Evolutionary conservation across 2,797 vertebrate species (phyloP).

Genomic region (Coreius guichenoti): DNA sequence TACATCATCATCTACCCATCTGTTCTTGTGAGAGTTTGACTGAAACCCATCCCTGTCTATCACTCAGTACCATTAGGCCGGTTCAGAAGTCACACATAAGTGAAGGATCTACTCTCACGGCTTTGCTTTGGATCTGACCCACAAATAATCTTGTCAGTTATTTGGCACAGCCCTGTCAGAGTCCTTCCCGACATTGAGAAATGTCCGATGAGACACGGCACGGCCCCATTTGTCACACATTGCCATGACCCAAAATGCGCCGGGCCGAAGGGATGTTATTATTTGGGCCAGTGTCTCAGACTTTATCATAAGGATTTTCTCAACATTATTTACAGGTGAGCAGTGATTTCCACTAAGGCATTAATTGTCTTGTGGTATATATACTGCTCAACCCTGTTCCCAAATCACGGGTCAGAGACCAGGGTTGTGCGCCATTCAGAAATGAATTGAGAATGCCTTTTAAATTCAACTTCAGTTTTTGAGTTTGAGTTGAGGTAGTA

Average conservation of each 20-base stretch:
- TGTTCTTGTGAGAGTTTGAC: neutral
- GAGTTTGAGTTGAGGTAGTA: neutral
- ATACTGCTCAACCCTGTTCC: too few species aligned
- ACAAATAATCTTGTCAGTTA: constrained; percentile 59
- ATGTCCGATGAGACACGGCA: constrained; percentile 40
- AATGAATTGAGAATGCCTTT: neutral
- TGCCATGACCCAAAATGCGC: constrained; percentile 4
- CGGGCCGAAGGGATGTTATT: neutral
- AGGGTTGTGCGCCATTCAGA: neutral
- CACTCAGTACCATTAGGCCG: neutral
- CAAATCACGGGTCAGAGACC: neutral
- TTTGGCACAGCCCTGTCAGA: constrained; percentile 54
- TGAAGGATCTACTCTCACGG: constrained; percentile 1
- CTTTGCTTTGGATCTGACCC: constrained; percentile 24
- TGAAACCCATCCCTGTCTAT: neutral
- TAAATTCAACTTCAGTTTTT: neutral
- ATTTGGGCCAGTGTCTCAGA: constrained; percentile 15
- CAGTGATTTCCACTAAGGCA: neutral
- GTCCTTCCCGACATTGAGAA: constrained; percentile 38
- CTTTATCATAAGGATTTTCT: constrained; percentile 29
- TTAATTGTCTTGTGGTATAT: neutral
- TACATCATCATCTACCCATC: neutral
- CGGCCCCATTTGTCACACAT: constrained; percentile 48
- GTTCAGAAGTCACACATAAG: neutral
- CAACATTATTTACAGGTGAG: neutral